Evolutionary conservation across 1,140 invertebrate genomes (phyloP), one percentile per base, ranked within the genome.

Genomic region (Cecropterus lyciades): DNA sequence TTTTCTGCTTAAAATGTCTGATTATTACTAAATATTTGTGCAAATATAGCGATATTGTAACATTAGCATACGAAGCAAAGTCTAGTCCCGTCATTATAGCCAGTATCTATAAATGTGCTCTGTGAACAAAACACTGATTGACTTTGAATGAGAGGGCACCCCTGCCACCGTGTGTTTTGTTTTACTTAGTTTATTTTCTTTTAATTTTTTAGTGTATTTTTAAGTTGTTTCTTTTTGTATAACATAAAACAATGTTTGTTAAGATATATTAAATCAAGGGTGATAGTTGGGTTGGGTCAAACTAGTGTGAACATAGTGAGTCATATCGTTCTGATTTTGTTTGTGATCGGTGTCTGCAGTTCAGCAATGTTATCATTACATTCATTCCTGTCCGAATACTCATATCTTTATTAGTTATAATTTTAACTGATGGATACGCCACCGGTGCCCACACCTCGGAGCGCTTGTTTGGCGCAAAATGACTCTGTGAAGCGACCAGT

Each of bases 401-500:
- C 7, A 4, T 17, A 33, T 11, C 14, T 46, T 5, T 57, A 27
- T 4, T n/a, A 10, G n/a, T 16, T 27, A 20, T 51, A 57, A 56
- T 30, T 69, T 11, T 51, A 30, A 65, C 64, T 57, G 64, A 91
- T 90, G 89, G 86, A 87, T 85, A 77, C 83, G 42, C 86, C 86
- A 17, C 87, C 89, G 33, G 77, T 89, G 17, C 85, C 86, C 7
- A 90, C 85, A 70, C 85, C 86, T 16, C 73, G 85, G 52, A 84
- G 70, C 51, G 76, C 76, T 10, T 73, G 80, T 60, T 51, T 73
- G 15, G 20, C 78, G 7, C 75, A 77, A 56, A 76, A 74, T 45
- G 85, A 88, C 30, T 56, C 68, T 30, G 11, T 73, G 8, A 79
- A 80, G 51, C 72, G 64, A 14, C 89, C 87, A 2, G 73, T 89